These are phyloP conservation scores for Rhodophaea formosa DNA, from an alignment of 2,888 invertebrate species.

Conservation along the genomic window DNA sequence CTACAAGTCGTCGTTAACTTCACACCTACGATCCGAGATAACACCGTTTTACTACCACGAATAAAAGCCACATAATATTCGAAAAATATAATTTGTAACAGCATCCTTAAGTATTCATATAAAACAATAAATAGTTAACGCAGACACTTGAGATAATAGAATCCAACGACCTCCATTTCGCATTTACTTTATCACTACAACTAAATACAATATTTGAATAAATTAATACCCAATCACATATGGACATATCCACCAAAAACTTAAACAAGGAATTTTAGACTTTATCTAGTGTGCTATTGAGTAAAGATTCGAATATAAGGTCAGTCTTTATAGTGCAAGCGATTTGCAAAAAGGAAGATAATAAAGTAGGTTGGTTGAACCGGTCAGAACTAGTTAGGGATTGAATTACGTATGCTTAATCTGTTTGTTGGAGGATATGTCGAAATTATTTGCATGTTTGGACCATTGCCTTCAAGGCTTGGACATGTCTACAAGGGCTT, in stretches of 20 bases:
- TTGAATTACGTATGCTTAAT: slow-evolving; percentile 40
- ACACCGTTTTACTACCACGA: too few relatives aligned
- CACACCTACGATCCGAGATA: too few relatives aligned
- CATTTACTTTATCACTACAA: slow-evolving; percentile 60
- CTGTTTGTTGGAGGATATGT: slow-evolving; percentile 1
- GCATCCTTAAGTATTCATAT: slow-evolving; percentile 23
- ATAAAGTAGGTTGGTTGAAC: slow-evolving; percentile 63
- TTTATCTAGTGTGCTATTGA: slow-evolving; percentile 8
- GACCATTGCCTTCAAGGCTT: not conserved
- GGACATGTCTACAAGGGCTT: too few relatives aligned
- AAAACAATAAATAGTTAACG: slow-evolving; percentile 42
- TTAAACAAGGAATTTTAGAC: slow-evolving; percentile 25
- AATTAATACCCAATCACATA: slow-evolving; percentile 40
- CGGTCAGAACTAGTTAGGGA: slow-evolving; percentile 51
- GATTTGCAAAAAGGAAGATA: slow-evolving; percentile 72
- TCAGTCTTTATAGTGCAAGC: slow-evolving; percentile 39
- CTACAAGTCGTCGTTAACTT: too few relatives aligned
- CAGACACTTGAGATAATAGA: slow-evolving; percentile 46
- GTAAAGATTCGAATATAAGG: slow-evolving; percentile 23
- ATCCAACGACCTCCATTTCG: slow-evolving; percentile 58
- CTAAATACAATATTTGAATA: slow-evolving; percentile 63
- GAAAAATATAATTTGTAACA: slow-evolving; percentile 19
- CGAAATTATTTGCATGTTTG: slow-evolving; percentile 6
- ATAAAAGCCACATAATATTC: not conserved
- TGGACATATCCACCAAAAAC: slow-evolving; percentile 29